Base-by-base conservation (phyloP, 2,797 vertebrate species). In the Dermochelys coriacea region DNA sequence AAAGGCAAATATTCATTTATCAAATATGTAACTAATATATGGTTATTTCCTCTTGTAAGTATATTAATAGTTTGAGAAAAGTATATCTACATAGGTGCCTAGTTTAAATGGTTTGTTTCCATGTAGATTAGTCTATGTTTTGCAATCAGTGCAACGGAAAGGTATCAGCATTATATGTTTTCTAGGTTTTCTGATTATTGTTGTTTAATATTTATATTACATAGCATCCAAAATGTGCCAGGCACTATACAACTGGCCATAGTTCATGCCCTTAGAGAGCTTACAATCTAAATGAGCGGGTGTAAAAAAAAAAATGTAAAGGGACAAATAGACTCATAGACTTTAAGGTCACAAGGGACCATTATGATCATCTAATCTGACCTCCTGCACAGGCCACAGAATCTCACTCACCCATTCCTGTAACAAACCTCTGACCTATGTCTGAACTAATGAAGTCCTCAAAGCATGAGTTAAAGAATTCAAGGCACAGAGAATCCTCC, bases 261-360 rank as follows among this genome's bases (percentile, higher is more conserved):
- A 45, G n/a, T 45, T 74, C 37, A 80, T n/a, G n/a, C 19, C 51
- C 23, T 86, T 92, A 96, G 80, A 90, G 94, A 95, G 6, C 29
- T 92, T 79, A 68, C 15, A 59, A 45, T 68, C 83, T 78, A 85
- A 92, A 79, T 83, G 85, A 6, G 16, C 29, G 57, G 82, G 37
- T 31, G 15, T 7, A 4, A 61, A 61, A 61, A 61, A 61, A 8
- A 31, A 34, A 61, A 31, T 5, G 15, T 31, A 34, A 61, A 16
- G 59, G 59, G 31, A 34, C 31, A 41, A 41, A 41, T 41, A 41
- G 41, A 41, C 41, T 41, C 41, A 41, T 41, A 41, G 41, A 41
- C 41, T 41, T 41, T 41, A 41, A 41, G 41, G 41, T 41, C 41
- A 41, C 41, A 41, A 41, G 41, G 41, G 41, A 41, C 41, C 41